These are phyloP conservation scores for Spatulosminthurus flaviceps DNA, from an alignment of 2,888 invertebrate species.

Conservation along the genomic window DNA sequence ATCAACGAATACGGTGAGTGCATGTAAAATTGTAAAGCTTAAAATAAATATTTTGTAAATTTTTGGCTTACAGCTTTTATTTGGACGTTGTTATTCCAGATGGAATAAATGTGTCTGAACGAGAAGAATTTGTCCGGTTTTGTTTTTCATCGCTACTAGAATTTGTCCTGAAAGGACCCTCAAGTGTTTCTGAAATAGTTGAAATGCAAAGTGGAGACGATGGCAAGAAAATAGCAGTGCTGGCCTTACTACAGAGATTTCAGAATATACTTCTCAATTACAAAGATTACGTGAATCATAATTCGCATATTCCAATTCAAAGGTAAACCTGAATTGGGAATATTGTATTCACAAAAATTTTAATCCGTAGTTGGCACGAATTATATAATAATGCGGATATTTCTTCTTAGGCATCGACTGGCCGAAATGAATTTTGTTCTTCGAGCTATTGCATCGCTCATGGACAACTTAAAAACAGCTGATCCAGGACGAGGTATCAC, in stretches of 20 bases:
- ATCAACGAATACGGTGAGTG: slow-evolving; percentile 62
- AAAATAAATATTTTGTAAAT: too few species aligned
- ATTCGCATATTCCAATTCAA: slow-evolving; percentile 85
- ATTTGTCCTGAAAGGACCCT: slow-evolving; percentile 85
- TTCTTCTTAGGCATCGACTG: slow-evolving; percentile 78
- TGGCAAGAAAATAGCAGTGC: slow-evolving; percentile 78
- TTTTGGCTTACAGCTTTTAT: too few species aligned
- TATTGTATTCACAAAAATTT: slow-evolving; percentile 30
- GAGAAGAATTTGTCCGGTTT: slow-evolving; percentile 95
- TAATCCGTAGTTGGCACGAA: not conserved
- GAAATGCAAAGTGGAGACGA: slow-evolving; percentile 66
- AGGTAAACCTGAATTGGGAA: slow-evolving; percentile 69
- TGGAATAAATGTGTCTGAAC: slow-evolving; percentile 76
- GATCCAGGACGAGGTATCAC: slow-evolving; percentile 81
- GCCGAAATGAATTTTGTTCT: slow-evolving; percentile 96
- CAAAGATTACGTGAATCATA: slow-evolving; percentile 82
- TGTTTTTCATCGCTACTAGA: slow-evolving; percentile 96
- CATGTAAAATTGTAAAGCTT: not conserved
- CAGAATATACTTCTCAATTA: slow-evolving; percentile 91
- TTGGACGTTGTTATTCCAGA: slow-evolving; percentile 67
- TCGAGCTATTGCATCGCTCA: slow-evolving; percentile 91
- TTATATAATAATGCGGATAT: too few species aligned
- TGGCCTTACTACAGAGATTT: slow-evolving; percentile 90
- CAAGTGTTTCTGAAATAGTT: slow-evolving; percentile 68
- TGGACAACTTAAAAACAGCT: slow-evolving; percentile 91